phyloP scores from a whole-genome alignment of 1,140 invertebrate species.

The Achroia grisella region DNA sequence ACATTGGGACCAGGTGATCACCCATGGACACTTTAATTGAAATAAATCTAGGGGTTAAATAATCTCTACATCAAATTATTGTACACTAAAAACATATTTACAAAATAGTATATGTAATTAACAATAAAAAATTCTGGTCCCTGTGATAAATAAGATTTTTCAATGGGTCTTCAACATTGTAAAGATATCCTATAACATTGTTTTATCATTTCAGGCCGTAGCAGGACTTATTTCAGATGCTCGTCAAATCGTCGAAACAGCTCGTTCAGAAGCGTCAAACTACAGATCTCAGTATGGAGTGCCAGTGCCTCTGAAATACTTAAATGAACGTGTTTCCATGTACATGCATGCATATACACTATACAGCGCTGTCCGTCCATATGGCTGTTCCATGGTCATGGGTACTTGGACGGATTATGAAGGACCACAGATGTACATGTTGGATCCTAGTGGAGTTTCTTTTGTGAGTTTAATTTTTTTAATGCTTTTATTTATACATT shows the following conservation, averaged over 20 bases:
- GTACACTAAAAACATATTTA: too few relatives aligned
- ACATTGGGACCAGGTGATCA: too few relatives aligned
- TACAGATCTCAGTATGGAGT: conserved; percentile 91
- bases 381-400: conserved; percentile 93
- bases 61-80: too few relatives aligned
- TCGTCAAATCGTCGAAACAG: conserved; percentile 91
- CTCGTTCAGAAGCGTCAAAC: conserved; percentile 91
- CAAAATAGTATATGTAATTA: too few relatives aligned
- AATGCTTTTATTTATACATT: too few relatives aligned
- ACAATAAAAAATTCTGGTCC: too few relatives aligned
- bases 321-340: conserved; percentile 94
- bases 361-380: conserved; percentile 96
- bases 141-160: too few relatives aligned
- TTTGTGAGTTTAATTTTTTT: conserved; percentile 79
- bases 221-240: conserved; percentile 96
- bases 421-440: conserved; percentile 93
- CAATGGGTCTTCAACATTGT: too few relatives aligned
- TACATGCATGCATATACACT: conserved; percentile 98
- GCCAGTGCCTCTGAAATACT: conserved; percentile 90
- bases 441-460: conserved; percentile 97
- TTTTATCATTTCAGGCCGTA: conserved; percentile 80
- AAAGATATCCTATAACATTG: too few relatives aligned
- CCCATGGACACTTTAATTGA: too few relatives aligned
- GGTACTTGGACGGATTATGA: conserved; percentile 87
- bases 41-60: too few relatives aligned